These are phyloP conservation scores for Myzus persicae DNA, from an alignment of 1,140 invertebrate species.

Conservation along the genomic window DNA sequence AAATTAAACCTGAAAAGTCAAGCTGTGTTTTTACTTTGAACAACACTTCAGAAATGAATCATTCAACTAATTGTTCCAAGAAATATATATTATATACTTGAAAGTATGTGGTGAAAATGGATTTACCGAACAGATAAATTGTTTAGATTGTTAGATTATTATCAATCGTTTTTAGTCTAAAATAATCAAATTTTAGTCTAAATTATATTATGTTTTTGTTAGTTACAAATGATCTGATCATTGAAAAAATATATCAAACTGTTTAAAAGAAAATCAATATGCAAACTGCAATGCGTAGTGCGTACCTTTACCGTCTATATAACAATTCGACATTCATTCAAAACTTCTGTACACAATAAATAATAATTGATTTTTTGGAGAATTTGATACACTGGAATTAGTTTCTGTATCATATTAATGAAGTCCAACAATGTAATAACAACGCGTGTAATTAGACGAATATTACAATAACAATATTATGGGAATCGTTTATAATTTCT, in stretches of 20 bases:
- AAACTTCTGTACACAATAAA: neutral
- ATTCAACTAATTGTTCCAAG: neutral
- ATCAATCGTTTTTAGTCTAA: neutral
- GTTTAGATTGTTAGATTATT: too few relatives aligned
- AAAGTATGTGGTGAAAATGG: neutral
- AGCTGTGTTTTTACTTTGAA: neutral
- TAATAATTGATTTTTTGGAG: neutral
- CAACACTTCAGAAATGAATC: neutral
- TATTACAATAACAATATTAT: slow-evolving; percentile 11
- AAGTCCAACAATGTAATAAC: slow-evolving; percentile 1
- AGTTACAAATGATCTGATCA: neutral
- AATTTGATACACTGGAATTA: neutral
- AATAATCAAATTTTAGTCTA: neutral
- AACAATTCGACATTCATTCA: neutral
- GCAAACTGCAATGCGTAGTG: neutral
- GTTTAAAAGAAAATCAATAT: neutral
- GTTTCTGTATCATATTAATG: slow-evolving; percentile 5
- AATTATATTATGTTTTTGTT: neutral
- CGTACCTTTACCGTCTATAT: neutral
- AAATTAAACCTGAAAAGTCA: neutral
- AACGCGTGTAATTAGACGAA: slow-evolving; percentile 27
- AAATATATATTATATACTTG: neutral
- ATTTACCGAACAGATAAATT: too few relatives aligned
- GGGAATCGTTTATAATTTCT: slow-evolving; percentile 42
- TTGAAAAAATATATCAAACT: neutral